Base-by-base conservation (phyloP, 23 tunicate genomes). In the Corella eumyota region DNA sequence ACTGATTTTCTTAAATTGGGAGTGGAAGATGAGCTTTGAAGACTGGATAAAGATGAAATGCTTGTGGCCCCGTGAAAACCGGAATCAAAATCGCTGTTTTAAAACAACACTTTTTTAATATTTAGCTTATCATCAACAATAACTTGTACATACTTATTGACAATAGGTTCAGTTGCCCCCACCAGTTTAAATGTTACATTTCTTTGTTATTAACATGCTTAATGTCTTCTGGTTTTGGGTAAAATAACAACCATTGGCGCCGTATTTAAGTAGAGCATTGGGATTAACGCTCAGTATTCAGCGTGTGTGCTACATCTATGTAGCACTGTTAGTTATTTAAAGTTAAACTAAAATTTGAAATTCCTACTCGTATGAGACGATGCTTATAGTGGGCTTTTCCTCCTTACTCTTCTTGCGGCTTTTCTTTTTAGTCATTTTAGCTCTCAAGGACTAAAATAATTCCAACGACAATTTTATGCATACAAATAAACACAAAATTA, bases 331-430 rank as follows among this genome's bases (percentile, higher is more conserved):
- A n/a, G n/a, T n/a, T n/a, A n/a, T n/a, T n/a, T n/a, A n/a, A n/a
- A n/a, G n/a, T n/a, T n/a, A n/a, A n/a, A n/a, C n/a, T n/a, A n/a
- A n/a, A n/a, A n/a, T n/a, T n/a, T n/a, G n/a, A n/a, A n/a, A n/a
- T n/a, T n/a, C 90, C 60, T 81, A 74, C 80, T 74, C 69, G 36
- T 50, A 25, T 3, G 80, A 35, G 3, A 84, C 69, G 34, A 84
- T 45, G 31, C 84, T 84, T 15, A 84, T 84, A 22, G 33, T 70
- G n/a, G 94, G 94, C 24, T 73, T 59, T 49, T 80, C 90, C 4
- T 84, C 72, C 48, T 50, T 62, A 25, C 27, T 46, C 64, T 69
- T 68, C 51, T 64, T 69, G 33, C 84, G 58, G n/a, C n/a, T n/a
- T 50, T 68, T 72, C 61, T 76, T 84, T 49, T 52, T 53, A 11